A percentile compares a stretch with the other conserved stretches of the same genome.
Evolutionary conservation across 2,888 invertebrate species (phyloP).

Genomic region (Trimorus sp.): DNA sequence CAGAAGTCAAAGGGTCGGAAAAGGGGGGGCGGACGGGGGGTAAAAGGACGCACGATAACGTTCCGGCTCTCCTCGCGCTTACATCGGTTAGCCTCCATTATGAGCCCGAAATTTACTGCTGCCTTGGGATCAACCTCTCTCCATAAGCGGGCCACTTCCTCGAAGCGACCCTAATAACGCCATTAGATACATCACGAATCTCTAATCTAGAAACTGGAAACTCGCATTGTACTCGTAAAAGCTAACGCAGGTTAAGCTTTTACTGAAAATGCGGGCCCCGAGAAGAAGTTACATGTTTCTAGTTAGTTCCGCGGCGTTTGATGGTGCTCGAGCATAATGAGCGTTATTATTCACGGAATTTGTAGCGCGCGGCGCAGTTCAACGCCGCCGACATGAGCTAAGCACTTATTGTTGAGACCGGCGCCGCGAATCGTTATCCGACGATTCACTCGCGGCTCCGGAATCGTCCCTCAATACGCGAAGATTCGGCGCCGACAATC

Average conservation of each 20-base stretch:
- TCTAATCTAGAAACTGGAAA: constrained; percentile 73
- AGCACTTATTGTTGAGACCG: constrained; percentile 52
- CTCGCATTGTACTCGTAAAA: constrained; percentile 52
- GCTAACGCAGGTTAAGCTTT: constrained; percentile 45
- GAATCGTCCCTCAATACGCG: constrained; percentile 16
- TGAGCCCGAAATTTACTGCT: constrained; percentile 76
- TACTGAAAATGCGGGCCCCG: constrained; percentile 51
- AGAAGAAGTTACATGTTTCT: constrained; percentile 57
- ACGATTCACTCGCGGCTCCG: constrained; percentile 45
- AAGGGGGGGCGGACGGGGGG: constrained; percentile 22
- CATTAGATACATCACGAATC: constrained; percentile 78
- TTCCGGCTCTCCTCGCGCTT: constrained; percentile 65
- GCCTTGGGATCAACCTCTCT: constrained; percentile 76
- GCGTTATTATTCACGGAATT: constrained; percentile 50
- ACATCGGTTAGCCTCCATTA: constrained; percentile 76
- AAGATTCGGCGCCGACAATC: constrained; percentile 18
- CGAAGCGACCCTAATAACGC: constrained; percentile 77
- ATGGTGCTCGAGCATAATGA: constrained; percentile 52
- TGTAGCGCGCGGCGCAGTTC: constrained; percentile 35
- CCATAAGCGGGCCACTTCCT: constrained; percentile 75
- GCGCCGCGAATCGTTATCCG: constrained; percentile 35
- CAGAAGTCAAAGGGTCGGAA: constrained; percentile 57
- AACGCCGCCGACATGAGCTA: constrained; percentile 42
- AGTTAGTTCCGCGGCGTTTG: constrained; percentile 56
- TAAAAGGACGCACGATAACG: constrained; percentile 69